phyloP scores from a whole-genome alignment of 2,888 invertebrate genomes.

The Diarsia brunnea region DNA sequence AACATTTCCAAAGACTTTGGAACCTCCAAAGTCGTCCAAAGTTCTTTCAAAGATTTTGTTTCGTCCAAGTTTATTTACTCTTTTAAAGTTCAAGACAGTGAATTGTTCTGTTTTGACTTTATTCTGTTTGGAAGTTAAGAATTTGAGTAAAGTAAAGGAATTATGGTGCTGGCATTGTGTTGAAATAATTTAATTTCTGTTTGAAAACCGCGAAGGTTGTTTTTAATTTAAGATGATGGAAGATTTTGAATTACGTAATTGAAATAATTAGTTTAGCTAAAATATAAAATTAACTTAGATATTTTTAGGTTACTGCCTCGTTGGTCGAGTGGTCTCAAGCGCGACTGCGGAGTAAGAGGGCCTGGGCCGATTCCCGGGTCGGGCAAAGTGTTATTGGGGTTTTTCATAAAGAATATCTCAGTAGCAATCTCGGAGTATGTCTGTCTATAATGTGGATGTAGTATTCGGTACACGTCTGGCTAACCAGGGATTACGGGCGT shows the following conservation, averaged over 20 bases:
- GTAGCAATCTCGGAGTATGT: not conserved
- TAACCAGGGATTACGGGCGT: no score
- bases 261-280: slow-evolving; percentile 12
- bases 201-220: slow-evolving; percentile 31
- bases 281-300: not conserved
- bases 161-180: slow-evolving; percentile 40
- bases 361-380: not conserved
- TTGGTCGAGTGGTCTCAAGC: not conserved
- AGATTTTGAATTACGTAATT: slow-evolving; percentile 29
- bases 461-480: no score
- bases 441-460: no score
- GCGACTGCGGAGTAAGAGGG: not conserved
- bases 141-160: slow-evolving; percentile 33
- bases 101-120: slow-evolving; percentile 51
- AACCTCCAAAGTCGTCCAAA: slow-evolving; percentile 43
- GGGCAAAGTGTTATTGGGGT: not conserved
- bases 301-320: not conserved
- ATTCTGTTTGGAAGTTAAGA: slow-evolving; percentile 49
- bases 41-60: slow-evolving; percentile 53
- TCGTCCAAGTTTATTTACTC: slow-evolving; percentile 46
- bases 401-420: not conserved
- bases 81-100: slow-evolving; percentile 49
- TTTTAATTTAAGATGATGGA: slow-evolving; percentile 25
- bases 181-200: slow-evolving; percentile 48
- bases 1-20: slow-evolving; percentile 44